Conservation (phyloP, 2,888 invertebrate genomes). For the Torymus texanus region DNA sequence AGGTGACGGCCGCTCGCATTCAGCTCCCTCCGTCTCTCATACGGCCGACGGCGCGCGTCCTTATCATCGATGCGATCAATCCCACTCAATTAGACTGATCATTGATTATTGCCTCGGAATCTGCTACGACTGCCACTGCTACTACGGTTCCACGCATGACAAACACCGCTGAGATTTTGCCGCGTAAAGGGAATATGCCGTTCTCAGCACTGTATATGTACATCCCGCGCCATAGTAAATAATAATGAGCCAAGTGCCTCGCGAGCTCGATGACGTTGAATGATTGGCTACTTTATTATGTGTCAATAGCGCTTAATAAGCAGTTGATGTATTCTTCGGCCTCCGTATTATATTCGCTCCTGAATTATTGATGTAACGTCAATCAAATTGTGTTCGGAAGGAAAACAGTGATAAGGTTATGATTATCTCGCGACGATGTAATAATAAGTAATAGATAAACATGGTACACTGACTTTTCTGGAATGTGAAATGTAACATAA, state of each 20-base stretch:
- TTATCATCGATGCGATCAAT: constrained; percentile 74
- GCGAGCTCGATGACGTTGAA: no score
- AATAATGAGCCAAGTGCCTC: constrained; percentile 25
- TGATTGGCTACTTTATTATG: not conserved
- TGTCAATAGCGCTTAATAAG: not conserved
- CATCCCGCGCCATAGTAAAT: constrained; percentile 17
- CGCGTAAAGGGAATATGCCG: constrained; percentile 45
- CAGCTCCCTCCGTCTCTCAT: constrained; percentile 47
- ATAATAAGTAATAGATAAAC: no score
- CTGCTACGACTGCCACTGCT: constrained; percentile 4
- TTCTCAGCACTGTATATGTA: not conserved
- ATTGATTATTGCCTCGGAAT: constrained; percentile 71
- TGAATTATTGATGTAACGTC: no score
- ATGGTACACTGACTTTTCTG: no score
- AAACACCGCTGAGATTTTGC: constrained; percentile 47
- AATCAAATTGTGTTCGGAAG: no score
- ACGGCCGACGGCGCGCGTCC: constrained; percentile 62
- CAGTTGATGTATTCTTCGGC: no score
- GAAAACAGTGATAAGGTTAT: no score
- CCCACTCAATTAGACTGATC: constrained; percentile 75
- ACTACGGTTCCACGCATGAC: constrained; percentile 32
- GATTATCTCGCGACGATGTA: no score
- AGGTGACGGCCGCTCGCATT: constrained; percentile 49
- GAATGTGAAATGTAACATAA: no score
- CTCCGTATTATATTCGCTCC: no score